phyloP scores from a whole-genome alignment of 1,140 invertebrate genomes.

The Schlechtendalia chinensis region DNA sequence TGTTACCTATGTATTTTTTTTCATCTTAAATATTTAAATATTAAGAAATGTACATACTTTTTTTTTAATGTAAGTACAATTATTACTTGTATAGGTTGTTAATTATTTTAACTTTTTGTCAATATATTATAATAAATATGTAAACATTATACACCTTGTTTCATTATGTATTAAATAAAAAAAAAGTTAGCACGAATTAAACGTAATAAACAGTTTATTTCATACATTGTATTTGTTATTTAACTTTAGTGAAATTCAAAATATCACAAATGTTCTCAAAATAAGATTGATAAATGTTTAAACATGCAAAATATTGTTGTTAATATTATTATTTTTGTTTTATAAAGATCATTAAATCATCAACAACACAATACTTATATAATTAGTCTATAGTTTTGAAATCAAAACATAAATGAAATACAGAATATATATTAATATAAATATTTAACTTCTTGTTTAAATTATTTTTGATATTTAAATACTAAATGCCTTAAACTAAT shows the following conservation, averaged over 20 bases:
- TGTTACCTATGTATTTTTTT: neutral
- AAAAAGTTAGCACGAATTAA: constrained; percentile 1
- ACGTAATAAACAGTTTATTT: constrained; percentile 35
- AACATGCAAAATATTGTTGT: constrained; percentile 42
- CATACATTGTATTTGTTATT: neutral
- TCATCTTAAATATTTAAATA: neutral
- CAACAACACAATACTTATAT: constrained; percentile 22
- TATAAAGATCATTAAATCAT: no score
- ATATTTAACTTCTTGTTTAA: neutral
- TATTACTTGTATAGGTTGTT: neutral
- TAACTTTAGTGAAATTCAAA: neutral
- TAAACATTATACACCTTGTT: neutral
- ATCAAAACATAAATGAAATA: constrained; percentile 3
- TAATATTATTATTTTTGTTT: no score
- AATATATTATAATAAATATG: neutral
- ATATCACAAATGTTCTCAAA: neutral
- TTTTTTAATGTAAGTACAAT: neutral
- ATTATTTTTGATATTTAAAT: constrained; percentile 24
- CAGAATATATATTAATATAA: constrained; percentile 22
- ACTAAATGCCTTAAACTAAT: constrained; percentile 8
- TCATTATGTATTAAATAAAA: neutral
- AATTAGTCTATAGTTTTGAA: neutral
- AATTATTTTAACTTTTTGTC: neutral
- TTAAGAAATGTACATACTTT: neutral
- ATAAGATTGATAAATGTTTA: neutral